Conservation (phyloP, 1,140 invertebrate species). For the Anadara kagoshimensis region DNA sequence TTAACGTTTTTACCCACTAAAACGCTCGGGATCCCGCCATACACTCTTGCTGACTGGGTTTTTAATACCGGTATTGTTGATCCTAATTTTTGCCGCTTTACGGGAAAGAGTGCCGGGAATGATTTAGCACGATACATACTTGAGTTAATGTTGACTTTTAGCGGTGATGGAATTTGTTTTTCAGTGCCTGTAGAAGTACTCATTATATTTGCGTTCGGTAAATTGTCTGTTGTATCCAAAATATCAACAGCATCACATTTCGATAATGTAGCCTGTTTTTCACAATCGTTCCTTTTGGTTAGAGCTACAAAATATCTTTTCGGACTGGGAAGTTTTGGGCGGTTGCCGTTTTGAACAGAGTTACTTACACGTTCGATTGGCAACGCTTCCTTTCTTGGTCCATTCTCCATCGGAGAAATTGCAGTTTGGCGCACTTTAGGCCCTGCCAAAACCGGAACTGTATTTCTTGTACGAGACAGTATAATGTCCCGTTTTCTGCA, state of each 20-base stretch:
- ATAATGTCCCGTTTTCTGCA: conserved; percentile 22
- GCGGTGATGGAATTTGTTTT: neutral
- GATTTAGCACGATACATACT: conserved; percentile 38
- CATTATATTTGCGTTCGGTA: neutral
- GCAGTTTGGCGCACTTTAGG: no score
- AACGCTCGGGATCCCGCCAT: conserved; percentile 27
- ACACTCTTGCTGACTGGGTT: conserved; percentile 12
- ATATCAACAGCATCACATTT: conserved; percentile 43
- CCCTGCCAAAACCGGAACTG: neutral
- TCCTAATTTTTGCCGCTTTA: conserved; percentile 30
- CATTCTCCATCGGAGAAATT: neutral
- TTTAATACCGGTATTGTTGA: conserved; percentile 17
- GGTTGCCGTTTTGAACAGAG: conserved; percentile 27
- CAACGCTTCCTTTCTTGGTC: neutral
- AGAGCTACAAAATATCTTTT: conserved; percentile 27
- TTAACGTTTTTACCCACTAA: conserved; percentile 22
- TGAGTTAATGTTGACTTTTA: conserved; percentile 9
- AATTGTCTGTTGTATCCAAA: conserved; percentile 36
- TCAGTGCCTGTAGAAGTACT: neutral
- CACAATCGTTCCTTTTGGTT: conserved; percentile 24
- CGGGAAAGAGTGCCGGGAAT: conserved; percentile 35
- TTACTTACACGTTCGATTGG: neutral
- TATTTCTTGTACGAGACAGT: conserved; percentile 19
- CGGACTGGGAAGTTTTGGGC: conserved; percentile 31
- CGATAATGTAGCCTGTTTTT: conserved; percentile 13